Conservation (phyloP, 2,113 vertebrate genomes). For the Rhabdornis inornatus region DNA sequence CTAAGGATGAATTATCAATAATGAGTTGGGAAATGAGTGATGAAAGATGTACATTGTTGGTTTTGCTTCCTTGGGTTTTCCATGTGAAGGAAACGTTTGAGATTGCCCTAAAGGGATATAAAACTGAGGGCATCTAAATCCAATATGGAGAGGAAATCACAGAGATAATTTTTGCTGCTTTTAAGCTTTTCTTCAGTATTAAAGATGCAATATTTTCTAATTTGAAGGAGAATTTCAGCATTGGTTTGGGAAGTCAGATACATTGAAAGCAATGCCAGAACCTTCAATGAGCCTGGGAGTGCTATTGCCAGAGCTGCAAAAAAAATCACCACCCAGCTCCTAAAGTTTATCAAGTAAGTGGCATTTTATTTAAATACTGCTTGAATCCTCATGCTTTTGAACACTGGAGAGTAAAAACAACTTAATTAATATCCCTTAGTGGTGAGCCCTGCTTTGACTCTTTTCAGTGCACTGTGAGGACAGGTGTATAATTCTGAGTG, state of each 20-base stretch:
- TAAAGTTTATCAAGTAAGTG: constrained; percentile 91
- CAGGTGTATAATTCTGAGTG: background rate
- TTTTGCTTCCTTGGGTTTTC: background rate
- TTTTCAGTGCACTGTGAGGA: background rate
- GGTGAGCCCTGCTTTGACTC: background rate
- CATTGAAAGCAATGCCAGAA: constrained; percentile 91
- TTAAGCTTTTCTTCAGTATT: background rate
- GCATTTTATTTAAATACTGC: background rate
- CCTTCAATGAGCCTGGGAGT: constrained; percentile 96
- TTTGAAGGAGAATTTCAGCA: constrained; percentile 87
- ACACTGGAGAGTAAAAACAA: background rate
- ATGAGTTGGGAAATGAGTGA: background rate
- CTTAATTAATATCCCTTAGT: background rate
- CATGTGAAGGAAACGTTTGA: background rate
- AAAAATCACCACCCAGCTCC: constrained; percentile 89
- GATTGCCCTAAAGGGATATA: background rate
- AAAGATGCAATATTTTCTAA: background rate
- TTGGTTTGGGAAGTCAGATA: constrained; percentile 94
- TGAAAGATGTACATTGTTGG: background rate
- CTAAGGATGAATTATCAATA: background rate
- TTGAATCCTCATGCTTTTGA: background rate
- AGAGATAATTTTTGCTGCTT: background rate
- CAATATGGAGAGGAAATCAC: background rate
- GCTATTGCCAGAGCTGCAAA: constrained; percentile 92
- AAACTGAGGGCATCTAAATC: background rate